These are phyloP conservation scores for Montipora cactus DNA, from an alignment of 64 coral and sea anemone genomes.

Conservation along the genomic window DNA sequence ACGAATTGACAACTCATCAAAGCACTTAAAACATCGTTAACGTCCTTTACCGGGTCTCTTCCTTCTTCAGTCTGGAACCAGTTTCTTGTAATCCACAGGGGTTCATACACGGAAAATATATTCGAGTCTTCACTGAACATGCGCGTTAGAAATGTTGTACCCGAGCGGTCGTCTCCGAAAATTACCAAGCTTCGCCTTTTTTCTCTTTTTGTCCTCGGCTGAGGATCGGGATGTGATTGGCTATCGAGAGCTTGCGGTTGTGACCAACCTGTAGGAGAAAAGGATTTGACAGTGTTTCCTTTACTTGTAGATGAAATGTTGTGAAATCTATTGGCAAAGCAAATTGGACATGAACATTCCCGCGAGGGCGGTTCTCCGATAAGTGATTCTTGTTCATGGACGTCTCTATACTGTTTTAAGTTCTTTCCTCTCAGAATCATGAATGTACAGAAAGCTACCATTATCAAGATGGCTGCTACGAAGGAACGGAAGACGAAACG, in stretches of 20 bases:
- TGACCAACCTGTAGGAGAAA: not conserved
- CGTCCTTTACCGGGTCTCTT: not conserved
- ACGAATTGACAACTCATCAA: constrained; percentile 41
- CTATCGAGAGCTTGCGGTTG: not conserved
- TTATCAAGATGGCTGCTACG: not conserved
- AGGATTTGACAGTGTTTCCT: not conserved
- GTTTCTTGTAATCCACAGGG: constrained; percentile 62
- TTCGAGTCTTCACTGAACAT: constrained; percentile 60
- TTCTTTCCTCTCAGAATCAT: not conserved
- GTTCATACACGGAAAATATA: constrained; percentile 71
- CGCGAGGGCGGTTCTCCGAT: not conserved
- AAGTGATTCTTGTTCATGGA: not conserved
- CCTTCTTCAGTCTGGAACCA: constrained; percentile 25
- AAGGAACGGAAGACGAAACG: constrained; percentile 9
- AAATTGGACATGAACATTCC: not conserved
- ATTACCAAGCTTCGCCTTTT: constrained; percentile 55
- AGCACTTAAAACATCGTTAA: constrained; percentile 34
- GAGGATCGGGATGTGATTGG: not conserved
- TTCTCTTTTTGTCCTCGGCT: not conserved
- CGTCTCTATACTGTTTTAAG: not conserved
- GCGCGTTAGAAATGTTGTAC: constrained; percentile 65
- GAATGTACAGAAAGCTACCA: not conserved
- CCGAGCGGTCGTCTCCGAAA: constrained; percentile 75
- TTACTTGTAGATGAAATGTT: not conserved
- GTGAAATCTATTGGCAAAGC: not conserved